phyloP scores from a whole-genome alignment of 2,888 invertebrate genomes.

The Synergus itoensis region DNA sequence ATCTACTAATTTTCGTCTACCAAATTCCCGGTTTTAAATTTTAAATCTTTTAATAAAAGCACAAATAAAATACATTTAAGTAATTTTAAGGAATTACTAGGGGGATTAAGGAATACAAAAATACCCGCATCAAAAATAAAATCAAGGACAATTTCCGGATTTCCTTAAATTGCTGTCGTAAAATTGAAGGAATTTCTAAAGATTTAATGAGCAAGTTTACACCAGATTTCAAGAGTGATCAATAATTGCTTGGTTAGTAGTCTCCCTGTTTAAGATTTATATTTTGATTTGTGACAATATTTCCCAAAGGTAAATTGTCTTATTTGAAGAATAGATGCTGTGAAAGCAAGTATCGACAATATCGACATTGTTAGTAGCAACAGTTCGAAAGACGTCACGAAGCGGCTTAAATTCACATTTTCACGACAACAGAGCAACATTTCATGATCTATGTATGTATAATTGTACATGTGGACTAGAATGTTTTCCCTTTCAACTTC shows the following conservation, averaged over 20 bases:
- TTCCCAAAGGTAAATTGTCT: not conserved
- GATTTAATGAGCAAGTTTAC: no score
- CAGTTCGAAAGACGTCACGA: constrained; percentile 64
- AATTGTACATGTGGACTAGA: constrained; percentile 6
- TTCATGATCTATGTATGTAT: constrained; percentile 46
- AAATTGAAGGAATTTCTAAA: no score
- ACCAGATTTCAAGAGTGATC: not conserved
- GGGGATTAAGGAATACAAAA: no score
- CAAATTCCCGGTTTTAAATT: no score
- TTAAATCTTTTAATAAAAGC: no score
- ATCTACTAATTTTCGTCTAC: no score
- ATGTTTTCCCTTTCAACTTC: not conserved
- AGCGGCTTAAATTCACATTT: constrained; percentile 52
- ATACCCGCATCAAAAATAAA: no score
- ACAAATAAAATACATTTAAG: no score
- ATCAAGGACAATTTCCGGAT: no score
- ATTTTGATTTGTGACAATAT: not conserved
- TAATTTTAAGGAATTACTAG: no score
- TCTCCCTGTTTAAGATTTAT: not conserved
- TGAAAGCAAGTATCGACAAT: constrained; percentile 44
- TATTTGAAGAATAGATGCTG: constrained; percentile 25
- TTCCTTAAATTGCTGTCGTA: no score
- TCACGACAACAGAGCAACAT: constrained; percentile 54
- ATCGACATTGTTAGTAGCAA: constrained; percentile 42
- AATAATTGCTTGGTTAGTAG: no score